Conservation (phyloP, 2,113 vertebrate genomes). For the Opisthocomus hoazin region DNA sequence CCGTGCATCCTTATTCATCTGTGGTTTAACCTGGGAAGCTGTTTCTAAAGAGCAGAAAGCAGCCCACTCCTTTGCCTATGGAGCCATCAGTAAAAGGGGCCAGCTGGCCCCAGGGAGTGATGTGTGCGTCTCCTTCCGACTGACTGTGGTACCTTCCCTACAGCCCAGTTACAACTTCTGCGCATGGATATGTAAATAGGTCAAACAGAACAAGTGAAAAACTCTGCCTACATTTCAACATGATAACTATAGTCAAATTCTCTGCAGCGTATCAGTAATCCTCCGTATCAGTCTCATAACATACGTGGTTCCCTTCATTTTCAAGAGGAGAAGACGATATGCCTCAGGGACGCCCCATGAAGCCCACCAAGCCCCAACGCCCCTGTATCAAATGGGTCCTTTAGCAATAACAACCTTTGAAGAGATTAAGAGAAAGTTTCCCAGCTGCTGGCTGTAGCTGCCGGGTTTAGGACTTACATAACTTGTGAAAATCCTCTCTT, state of each 20-base stretch:
- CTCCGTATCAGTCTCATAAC: background rate
- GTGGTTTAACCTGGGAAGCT: background rate
- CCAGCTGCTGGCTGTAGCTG: background rate
- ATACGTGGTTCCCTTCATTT: background rate
- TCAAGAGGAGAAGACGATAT: background rate
- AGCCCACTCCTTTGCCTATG: background rate
- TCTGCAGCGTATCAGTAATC: background rate
- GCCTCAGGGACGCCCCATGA: background rate
- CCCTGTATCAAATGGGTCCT: background rate
- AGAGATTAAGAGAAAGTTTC: background rate
- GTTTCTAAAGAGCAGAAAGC: background rate
- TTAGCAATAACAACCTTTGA: background rate
- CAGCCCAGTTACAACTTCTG: background rate
- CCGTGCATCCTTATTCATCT: background rate
- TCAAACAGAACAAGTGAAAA: background rate
- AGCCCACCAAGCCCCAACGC: background rate
- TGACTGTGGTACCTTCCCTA: background rate
- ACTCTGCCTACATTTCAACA: background rate
- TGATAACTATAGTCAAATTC: background rate
- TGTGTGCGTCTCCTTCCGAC: background rate
- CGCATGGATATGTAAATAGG: background rate
- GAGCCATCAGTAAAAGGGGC: background rate
- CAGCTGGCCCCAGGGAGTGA: background rate
- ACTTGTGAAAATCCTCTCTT: conserved; percentile 85
- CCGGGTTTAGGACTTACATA: conserved; percentile 77